A percentile compares a stretch with the other conserved stretches of the same genome.
Conservation (phyloP, 2,888 invertebrate species). For the Apoderus coryli region DNA sequence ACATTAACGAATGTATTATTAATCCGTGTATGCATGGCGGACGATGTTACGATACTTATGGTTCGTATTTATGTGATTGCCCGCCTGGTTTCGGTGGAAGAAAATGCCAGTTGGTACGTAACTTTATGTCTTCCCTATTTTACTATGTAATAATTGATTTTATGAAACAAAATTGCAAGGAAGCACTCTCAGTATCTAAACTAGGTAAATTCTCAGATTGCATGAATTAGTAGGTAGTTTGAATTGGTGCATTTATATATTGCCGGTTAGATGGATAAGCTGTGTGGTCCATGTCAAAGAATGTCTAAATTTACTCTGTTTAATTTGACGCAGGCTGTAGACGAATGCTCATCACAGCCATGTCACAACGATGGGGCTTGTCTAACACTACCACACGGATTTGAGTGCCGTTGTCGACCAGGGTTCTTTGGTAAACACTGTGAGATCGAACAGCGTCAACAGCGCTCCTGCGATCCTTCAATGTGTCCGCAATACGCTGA, state of each 20-base stretch:
- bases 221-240: no score
- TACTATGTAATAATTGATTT: no score
- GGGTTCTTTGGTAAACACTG: constrained; percentile 41
- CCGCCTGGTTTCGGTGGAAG: constrained; percentile 64
- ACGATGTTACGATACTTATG: constrained; percentile 70
- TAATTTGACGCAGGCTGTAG: constrained; percentile 30
- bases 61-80: constrained; percentile 67
- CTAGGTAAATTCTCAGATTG: no score
- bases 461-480: constrained; percentile 36
- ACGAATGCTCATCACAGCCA: constrained; percentile 44
- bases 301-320: no score
- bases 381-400: constrained; percentile 38
- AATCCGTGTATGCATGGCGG: constrained; percentile 61
- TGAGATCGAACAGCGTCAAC: constrained; percentile 30
- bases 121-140: no score
- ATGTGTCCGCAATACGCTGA: constrained; percentile 51
- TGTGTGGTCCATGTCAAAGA: no score
- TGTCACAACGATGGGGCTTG: constrained; percentile 48
- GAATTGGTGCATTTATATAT: no score
- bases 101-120: constrained; percentile 53
- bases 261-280: no score
- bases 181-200: no score
- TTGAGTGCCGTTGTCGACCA: constrained; percentile 40
- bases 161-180: no score
- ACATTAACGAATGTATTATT: constrained; percentile 64